Percentiles rank a stretch among this genome's conserved stretches.
Evolutionary conservation across 2,113 vertebrate species (phyloP).

Genomic region (Callopanchax toddi): DNA sequence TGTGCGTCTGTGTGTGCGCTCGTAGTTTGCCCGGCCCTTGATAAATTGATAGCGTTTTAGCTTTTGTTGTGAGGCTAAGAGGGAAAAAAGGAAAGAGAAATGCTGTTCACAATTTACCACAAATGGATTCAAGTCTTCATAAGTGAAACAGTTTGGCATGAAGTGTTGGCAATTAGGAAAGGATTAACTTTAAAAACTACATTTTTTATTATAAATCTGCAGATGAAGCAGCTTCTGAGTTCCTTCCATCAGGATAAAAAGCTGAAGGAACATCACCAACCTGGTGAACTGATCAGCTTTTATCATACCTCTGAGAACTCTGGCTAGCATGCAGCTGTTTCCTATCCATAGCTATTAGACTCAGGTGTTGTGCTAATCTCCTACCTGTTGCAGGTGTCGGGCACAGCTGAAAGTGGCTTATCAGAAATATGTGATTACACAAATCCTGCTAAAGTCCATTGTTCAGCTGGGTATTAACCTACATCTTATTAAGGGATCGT

Average conservation of each 20-base stretch:
- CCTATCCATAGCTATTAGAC: neutral
- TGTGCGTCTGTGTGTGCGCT: slow-evolving; percentile 21
- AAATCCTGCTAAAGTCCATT: slow-evolving; percentile 45
- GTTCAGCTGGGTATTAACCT: slow-evolving; percentile 29
- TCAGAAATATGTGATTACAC: slow-evolving; percentile 51
- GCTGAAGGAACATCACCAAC: slow-evolving; percentile 21
- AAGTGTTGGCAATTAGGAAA: slow-evolving; percentile 21
- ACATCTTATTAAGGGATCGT: slow-evolving; percentile 24
- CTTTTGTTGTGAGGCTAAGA: slow-evolving; percentile 61
- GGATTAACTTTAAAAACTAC: slow-evolving; percentile 9
- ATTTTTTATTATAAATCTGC: too few relatives aligned
- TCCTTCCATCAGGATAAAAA: slow-evolving; percentile 3
- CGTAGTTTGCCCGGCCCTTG: slow-evolving; percentile 51
- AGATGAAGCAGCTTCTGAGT: slow-evolving; percentile 7
- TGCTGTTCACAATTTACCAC: slow-evolving; percentile 59
- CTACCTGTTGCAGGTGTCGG: slow-evolving; percentile 32
- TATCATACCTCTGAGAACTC: slow-evolving; percentile 45
- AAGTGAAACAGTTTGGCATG: slow-evolving; percentile 48
- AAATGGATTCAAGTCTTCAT: slow-evolving; percentile 69
- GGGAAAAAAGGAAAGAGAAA: slow-evolving; percentile 55
- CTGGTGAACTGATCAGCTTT: slow-evolving; percentile 35
- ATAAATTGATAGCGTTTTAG: slow-evolving; percentile 75
- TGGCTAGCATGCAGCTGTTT: slow-evolving; percentile 18
- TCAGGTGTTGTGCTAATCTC: slow-evolving; percentile 37
- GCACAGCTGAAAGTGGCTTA: slow-evolving; percentile 42